A percentile compares a stretch with the other conserved stretches of the same genome.
These are phyloP conservation scores for Heterohyrax brucei DNA, from an alignment of 2,797 vertebrate genomes.

Conservation along the genomic window DNA sequence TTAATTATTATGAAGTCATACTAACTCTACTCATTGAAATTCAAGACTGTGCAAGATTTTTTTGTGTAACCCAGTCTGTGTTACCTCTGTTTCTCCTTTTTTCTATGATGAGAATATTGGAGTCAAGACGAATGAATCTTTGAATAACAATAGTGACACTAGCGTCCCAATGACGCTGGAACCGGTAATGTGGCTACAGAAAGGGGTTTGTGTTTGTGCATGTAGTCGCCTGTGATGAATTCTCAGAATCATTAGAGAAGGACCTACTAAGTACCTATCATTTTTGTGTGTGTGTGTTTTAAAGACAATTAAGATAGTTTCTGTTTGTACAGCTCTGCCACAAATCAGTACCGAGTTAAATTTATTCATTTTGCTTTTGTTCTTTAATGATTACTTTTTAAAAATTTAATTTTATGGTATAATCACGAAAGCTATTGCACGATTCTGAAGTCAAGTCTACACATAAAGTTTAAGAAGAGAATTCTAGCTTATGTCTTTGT, in stretches of 20 bases:
- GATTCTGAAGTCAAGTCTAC: not conserved
- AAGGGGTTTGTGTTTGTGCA: not conserved
- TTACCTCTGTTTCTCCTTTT: not conserved
- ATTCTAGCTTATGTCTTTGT: not conserved
- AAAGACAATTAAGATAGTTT: not conserved
- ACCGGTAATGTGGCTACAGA: not conserved
- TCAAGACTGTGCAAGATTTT: not conserved
- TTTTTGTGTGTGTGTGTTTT: not conserved
- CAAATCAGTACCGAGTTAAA: not conserved
- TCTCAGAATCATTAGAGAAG: not conserved
- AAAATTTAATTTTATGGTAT: slow-evolving; percentile 20
- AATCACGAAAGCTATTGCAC: not conserved
- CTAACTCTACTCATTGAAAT: not conserved
- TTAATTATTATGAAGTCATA: not conserved
- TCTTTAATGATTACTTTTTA: not conserved
- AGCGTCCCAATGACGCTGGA: too few relatives aligned
- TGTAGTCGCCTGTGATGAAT: not conserved
- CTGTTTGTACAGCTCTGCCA: not conserved
- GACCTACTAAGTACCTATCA: not conserved
- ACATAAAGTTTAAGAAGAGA: not conserved
- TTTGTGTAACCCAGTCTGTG: not conserved
- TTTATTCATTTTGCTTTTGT: slow-evolving; percentile 11
- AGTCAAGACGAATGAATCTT: not conserved
- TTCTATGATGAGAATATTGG: not conserved
- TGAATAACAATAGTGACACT: not conserved